Evolutionary conservation across 2,797 vertebrate species (phyloP).

Genomic region (Meda fulgida): DNA sequence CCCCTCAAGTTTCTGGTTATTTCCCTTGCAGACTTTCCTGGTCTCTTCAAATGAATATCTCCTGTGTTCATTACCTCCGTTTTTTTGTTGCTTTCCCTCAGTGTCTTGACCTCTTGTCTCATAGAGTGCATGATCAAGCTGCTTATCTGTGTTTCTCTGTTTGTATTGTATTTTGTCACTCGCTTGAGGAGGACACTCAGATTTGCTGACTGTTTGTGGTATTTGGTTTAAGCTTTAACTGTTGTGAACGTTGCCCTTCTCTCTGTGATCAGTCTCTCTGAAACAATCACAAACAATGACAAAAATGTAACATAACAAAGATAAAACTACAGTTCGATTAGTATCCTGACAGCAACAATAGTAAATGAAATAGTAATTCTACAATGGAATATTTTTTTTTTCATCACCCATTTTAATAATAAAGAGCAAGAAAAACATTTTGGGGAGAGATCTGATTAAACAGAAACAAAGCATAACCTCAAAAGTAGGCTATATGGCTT

Average conservation of each 20-base stretch:
- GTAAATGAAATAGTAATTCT: not conserved
- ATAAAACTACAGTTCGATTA: not conserved
- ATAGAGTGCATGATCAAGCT: not conserved
- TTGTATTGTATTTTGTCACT: slow-evolving; percentile 20
- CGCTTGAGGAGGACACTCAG: not conserved
- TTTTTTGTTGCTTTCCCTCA: slow-evolving; percentile 11
- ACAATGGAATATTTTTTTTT: not conserved
- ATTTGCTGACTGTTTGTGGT: slow-evolving; percentile 26
- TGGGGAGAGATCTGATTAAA: not conserved
- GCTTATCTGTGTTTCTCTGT: slow-evolving; percentile 20
- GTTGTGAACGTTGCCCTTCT: slow-evolving; percentile 12
- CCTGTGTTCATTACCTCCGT: not conserved
- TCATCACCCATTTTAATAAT: not conserved
- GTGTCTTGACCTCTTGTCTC: not conserved
- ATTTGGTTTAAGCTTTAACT: slow-evolving; percentile 15
- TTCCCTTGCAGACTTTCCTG: not conserved
- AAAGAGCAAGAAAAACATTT: not conserved
- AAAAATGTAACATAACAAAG: not conserved
- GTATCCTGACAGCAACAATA: not conserved
- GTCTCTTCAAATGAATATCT: not conserved
- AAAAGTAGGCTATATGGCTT: not conserved
- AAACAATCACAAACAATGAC: slow-evolving; percentile 1
- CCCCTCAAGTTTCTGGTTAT: not conserved
- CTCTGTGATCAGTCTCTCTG: slow-evolving; percentile 4
- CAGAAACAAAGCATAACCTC: not conserved